Base-by-base conservation (phyloP, 2,888 invertebrate species). In the Xylocampa areola region DNA sequence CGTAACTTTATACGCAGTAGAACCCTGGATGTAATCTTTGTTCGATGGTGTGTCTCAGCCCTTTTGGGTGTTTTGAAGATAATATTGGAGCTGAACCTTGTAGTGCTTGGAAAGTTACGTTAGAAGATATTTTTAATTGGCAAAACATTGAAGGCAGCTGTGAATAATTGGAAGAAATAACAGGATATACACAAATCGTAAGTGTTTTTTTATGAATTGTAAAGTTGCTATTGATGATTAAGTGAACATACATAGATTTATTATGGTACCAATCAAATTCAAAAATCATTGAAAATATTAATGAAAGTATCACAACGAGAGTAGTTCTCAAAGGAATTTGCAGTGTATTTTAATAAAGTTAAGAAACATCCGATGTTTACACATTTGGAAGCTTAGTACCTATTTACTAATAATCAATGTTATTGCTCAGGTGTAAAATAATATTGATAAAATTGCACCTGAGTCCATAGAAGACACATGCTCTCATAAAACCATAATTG, bases 1-100 rank as follows among this genome's bases (percentile, higher is more conserved):
- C 50, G 72, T 66, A 72, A 80, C 74, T 67, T 80, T 75, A 71
- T 74, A 73, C 73, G 67, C 76, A 65, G 68, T 68, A 61, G 63
- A 54, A 36, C 25, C 53, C 61, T 45, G 55, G 48, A 44, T 57
- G 29, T 32, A 32, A 47, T 65, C 40, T 14, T 11, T 47, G 13
- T 35, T 65, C 36, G 16, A 44, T 48, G 37, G 41, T 43, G 14
- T 40, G 16, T 16, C 35, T 53, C 11, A 13, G 21, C 10, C 27
- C 7, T 49, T 64, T 39, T 14, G 1, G 7, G 30, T 35, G 11
- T 6, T 11, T 30, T 6, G 1, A 14, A 59, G 1, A 23, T 3
- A n/a, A n/a, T n/a, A n/a, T n/a, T n/a, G n/a, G n/a, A n/a, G n/a
- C n/a, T n/a, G n/a, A n/a, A n/a, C n/a, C n/a, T n/a, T n/a, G n/a